Base-by-base conservation (phyloP, 2,888 invertebrate species). In the Synanthedon andrenaeformis region DNA sequence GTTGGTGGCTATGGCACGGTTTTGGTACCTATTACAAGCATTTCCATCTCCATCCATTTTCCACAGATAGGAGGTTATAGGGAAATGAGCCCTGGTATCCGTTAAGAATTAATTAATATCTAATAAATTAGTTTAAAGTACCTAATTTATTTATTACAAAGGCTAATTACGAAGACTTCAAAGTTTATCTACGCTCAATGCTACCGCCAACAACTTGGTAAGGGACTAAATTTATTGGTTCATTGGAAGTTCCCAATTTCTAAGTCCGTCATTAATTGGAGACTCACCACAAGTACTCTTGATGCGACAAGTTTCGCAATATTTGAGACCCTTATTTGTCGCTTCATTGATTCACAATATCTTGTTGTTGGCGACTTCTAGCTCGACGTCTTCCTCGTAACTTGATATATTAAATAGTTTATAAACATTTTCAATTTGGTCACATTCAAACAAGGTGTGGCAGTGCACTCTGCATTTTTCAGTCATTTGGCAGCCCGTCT, bases 191-290 rank as follows among this genome's bases (percentile, higher is more conserved):
- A 14, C 14, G 45, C 14, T 45, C 45, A 45, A 6, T 45, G 45
- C 14, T 45, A 14, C 45, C 14, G 54, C 50, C 54, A 56, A 54
- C 56, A 59, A 62, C 62, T 60, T 60, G 52, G 59, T 52, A 53
- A 57, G 55, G 59, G 64, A 68, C 66, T 35, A 35, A 77, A 76
- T 74, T 79, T 78, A 77, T 75, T 69, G 73, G 68, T 70, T 74
- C 68, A 62, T 63, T 64, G 64, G 61, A 74, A 79, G 69, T 78
- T 75, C 55, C 66, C 61, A 75, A 73, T 72, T 78, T 71, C 70
- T 70, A 72, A 80, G 78, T 75, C 70, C 64, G 60, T 73, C 72
- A 76, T 79, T 77, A 80, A 78, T 81, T 76, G 68, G 61, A 73
- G 71, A 72, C 70, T 67, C 68, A 57, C 70, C 70, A 59, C 70